These are phyloP conservation scores for rabbit (Oryctolagus cuniculus) DNA, from an alignment of 2,113 vertebrate species.

Conservation along the genomic window DNA sequence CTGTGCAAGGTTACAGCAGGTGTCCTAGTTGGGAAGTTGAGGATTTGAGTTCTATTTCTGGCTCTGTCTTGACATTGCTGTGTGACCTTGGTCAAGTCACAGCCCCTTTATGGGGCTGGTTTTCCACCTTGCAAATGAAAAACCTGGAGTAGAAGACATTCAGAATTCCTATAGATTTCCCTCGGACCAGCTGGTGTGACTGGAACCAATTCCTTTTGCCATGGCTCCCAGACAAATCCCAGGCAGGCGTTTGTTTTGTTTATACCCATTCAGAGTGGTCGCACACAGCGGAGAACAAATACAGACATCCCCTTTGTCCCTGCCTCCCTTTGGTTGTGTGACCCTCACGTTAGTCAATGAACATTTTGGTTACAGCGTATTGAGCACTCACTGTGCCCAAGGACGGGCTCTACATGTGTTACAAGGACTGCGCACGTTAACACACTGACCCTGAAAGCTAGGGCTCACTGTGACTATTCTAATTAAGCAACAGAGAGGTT, in stretches of 20 bases:
- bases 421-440: not conserved
- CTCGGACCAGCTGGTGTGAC: not conserved
- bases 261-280: not conserved
- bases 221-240: not conserved
- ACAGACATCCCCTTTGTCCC: not conserved
- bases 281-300: not conserved
- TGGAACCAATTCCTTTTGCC: not conserved
- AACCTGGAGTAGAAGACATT: not conserved
- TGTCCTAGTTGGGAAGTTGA: not conserved
- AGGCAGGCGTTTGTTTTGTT: not conserved
- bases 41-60: not conserved
- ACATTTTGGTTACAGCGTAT: not conserved
- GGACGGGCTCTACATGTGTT: not conserved
- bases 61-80: conserved; percentile 12
- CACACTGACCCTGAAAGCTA: not conserved
- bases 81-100: not conserved
- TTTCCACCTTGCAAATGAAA: not conserved
- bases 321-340: not conserved
- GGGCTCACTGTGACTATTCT: not conserved
- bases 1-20: too few relatives aligned
- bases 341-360: not conserved
- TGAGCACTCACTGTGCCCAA: not conserved
- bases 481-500: conserved; percentile 1
- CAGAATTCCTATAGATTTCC: not conserved
- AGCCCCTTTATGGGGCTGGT: not conserved